Conservation (phyloP, 2,113 vertebrate species). For the Lasiurus cinereus region DNA sequence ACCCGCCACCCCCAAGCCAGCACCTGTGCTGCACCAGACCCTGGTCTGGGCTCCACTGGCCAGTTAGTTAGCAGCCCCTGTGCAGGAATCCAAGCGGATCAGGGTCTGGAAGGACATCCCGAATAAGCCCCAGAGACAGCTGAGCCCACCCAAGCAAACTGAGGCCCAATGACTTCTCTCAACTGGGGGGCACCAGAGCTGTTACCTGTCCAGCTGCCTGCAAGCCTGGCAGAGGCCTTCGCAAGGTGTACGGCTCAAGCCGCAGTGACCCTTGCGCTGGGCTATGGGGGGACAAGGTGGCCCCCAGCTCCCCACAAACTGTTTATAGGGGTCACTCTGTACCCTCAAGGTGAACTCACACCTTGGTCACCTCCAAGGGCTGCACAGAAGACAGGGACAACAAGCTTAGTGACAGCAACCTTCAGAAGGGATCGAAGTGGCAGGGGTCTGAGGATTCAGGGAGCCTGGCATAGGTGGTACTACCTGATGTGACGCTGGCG, state of each 20-base stretch:
- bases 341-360: conserved; percentile 55
- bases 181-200: not conserved
- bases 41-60: not conserved
- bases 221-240: conserved; percentile 70
- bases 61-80: not conserved
- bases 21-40: not conserved
- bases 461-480: conserved; percentile 79
- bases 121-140: fast-evolving
- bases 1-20: not conserved
- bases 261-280: conserved; percentile 94
- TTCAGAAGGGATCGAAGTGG: fast-evolving
- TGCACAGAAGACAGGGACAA: conserved; percentile 80
- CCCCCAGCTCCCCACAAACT: conserved; percentile 36
- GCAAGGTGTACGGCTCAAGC: conserved; percentile 94
- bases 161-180: not conserved
- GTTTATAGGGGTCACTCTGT: not conserved
- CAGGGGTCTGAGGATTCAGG: fast-evolving
- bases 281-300: not conserved
- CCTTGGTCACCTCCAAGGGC: conserved; percentile 58
- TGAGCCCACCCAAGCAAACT: not conserved
- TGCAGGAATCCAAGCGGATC: fast-evolving
- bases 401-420: not conserved
- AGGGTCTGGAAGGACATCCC: not conserved
- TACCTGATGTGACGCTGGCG: conserved; percentile 97
- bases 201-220: conserved; percentile 84